These are phyloP conservation scores for Oreohelix idahoensis DNA, from an alignment of 1,140 invertebrate species.

Conservation along the genomic window DNA sequence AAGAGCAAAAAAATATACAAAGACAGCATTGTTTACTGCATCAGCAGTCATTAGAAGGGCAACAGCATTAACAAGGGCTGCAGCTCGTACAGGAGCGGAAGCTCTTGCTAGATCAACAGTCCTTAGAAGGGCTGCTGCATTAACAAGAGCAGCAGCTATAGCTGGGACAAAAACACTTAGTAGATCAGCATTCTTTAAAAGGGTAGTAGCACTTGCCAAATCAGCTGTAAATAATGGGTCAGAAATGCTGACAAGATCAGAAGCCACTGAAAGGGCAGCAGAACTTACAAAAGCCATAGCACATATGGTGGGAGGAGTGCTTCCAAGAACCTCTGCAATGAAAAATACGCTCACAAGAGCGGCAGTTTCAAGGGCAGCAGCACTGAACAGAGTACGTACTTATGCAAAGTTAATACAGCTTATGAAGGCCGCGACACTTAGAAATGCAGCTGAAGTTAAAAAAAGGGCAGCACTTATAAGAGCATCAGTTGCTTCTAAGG, in stretches of 20 bases:
- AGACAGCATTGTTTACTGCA: neutral
- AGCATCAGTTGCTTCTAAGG: neutral
- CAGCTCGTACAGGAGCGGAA: neutral
- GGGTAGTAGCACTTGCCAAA: neutral
- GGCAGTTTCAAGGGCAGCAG: neutral
- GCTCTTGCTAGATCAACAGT: neutral
- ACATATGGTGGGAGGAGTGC: neutral
- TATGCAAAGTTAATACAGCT: neutral
- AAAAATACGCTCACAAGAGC: neutral
- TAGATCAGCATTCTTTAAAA: neutral
- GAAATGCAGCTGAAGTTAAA: neutral
- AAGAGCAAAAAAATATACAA: neutral
- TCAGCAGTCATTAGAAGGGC: neutral
- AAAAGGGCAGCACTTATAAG: neutral
- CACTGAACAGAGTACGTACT: neutral
- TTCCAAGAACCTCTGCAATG: neutral
- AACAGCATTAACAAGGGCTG: neutral
- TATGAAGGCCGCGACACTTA: neutral
- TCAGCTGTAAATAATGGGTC: neutral
- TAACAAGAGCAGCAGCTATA: neutral
- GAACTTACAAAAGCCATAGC: neutral
- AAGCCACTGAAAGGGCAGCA: neutral
- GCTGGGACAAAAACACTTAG: neutral
- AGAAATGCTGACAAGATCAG: neutral
- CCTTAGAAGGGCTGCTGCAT: neutral